Evolutionary conservation across 2,888 invertebrate genomes (phyloP).

Genomic region (Harpalus rufipes): DNA sequence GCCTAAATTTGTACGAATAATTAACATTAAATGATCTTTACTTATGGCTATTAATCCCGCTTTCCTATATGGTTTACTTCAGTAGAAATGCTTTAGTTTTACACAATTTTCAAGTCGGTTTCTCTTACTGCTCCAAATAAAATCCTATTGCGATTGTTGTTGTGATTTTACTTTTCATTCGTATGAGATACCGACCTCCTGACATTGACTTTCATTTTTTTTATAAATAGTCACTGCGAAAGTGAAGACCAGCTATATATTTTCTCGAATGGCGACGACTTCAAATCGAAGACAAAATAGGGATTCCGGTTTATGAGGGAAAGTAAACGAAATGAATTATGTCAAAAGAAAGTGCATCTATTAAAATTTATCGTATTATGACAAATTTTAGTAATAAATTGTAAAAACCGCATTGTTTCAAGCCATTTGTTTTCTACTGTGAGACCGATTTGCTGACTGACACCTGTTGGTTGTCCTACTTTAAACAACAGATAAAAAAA

Average conservation of each 20-base stretch:
- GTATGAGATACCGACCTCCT: conserved; percentile 50
- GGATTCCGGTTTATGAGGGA: conserved; percentile 39
- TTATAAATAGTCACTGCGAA: conserved; percentile 47
- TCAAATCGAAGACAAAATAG: background rate
- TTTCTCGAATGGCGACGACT: conserved; percentile 30
- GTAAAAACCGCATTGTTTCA: background rate
- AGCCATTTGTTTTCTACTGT: background rate
- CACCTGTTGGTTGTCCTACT: too few species aligned
- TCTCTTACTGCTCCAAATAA: conserved; percentile 27
- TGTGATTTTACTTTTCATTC: conserved; percentile 58
- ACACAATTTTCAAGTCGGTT: conserved; percentile 33
- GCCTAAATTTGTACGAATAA: background rate
- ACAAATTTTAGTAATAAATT: conserved; percentile 1
- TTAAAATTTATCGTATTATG: conserved; percentile 14
- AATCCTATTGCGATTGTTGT: conserved; percentile 16
- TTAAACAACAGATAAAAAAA: too few species aligned
- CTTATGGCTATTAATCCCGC: background rate
- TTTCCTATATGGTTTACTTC: conserved; percentile 15
- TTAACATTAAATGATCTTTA: background rate
- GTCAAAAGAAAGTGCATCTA: conserved; percentile 27
- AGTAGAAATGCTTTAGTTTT: background rate
- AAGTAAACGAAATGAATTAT: conserved; percentile 39
- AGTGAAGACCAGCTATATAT: conserved; percentile 42
- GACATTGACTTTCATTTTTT: conserved; percentile 65
- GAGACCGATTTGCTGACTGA: too few species aligned